phyloP scores from a whole-genome alignment of 2,888 invertebrate genomes.

The Agrotis segetum region DNA sequence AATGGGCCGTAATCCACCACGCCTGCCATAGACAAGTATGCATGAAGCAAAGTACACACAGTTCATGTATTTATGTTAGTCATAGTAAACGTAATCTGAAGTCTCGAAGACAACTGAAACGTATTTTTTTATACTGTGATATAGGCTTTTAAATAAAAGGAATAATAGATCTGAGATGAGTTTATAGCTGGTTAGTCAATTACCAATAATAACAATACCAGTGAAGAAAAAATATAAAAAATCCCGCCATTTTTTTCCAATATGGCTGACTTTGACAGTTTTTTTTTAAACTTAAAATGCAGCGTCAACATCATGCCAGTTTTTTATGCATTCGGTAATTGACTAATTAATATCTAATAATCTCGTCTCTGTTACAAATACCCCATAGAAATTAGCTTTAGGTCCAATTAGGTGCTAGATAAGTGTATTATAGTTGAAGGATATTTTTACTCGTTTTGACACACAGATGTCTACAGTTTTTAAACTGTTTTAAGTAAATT shows the following conservation, averaged over 20 bases:
- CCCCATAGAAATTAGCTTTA: constrained; percentile 67
- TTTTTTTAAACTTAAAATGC: neutral
- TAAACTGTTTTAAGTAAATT: constrained; percentile 51
- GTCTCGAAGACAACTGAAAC: constrained; percentile 78
- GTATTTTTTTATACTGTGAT: constrained; percentile 89
- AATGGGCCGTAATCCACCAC: neutral
- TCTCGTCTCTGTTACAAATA: constrained; percentile 61
- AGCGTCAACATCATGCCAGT: constrained; percentile 3
- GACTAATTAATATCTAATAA: constrained; percentile 21
- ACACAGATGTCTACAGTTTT: constrained; percentile 50
- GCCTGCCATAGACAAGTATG: neutral
- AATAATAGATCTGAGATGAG: constrained; percentile 70
- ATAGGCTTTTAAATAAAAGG: constrained; percentile 81
- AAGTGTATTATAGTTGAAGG: constrained; percentile 64
- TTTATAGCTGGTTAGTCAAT: constrained; percentile 18
- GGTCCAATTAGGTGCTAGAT: constrained; percentile 76
- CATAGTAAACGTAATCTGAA: constrained; percentile 64
- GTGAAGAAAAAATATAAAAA: neutral
- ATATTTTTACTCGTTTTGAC: constrained; percentile 61
- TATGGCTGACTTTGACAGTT: constrained; percentile 1
- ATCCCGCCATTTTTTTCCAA: constrained; percentile 3
- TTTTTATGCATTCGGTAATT: constrained; percentile 11
- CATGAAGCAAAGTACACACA: constrained; percentile 20
- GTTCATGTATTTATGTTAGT: constrained; percentile 61
- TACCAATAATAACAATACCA: too few species aligned